A percentile compares a stretch with the other conserved stretches of the same genome.
phyloP scores from a whole-genome alignment of 2,888 invertebrate genomes.

The Harpalus rufipes region DNA sequence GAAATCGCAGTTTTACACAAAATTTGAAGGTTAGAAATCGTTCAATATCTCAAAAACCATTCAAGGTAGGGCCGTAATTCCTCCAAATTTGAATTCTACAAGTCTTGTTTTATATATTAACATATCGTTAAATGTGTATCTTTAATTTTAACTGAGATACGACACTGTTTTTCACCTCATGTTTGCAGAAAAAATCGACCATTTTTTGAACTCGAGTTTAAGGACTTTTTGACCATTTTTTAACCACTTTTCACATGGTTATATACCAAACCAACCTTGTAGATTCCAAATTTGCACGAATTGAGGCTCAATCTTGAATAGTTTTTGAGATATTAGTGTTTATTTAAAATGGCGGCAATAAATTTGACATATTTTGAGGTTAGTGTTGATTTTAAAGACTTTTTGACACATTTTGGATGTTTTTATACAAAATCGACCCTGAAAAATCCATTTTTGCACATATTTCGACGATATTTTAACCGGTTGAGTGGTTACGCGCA shows the following conservation, averaged over 20 bases:
- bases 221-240: not conserved
- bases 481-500: not conserved
- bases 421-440: too few relatives aligned
- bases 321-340: too few relatives aligned
- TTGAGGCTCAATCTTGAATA: not conserved
- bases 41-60: too few relatives aligned
- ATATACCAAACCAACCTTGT: not conserved
- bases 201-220: too few relatives aligned
- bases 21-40: too few relatives aligned
- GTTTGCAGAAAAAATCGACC: too few relatives aligned
- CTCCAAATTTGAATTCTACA: not conserved
- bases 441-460: not conserved
- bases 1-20: not conserved
- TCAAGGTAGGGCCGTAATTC: not conserved
- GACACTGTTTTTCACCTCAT: too few relatives aligned
- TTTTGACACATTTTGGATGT: too few relatives aligned
- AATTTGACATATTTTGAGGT: too few relatives aligned
- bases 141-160: not conserved
- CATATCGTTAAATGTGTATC: too few relatives aligned
- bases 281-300: not conserved
- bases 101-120: not conserved
- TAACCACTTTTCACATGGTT: not conserved
- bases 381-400: too few relatives aligned
- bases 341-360: too few relatives aligned
- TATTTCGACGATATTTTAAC: not conserved